A percentile compares a stretch with the other conserved stretches of the same genome.
Conservation (phyloP, 2,888 invertebrate species). For the Acanthococcus lagerstroemiae region DNA sequence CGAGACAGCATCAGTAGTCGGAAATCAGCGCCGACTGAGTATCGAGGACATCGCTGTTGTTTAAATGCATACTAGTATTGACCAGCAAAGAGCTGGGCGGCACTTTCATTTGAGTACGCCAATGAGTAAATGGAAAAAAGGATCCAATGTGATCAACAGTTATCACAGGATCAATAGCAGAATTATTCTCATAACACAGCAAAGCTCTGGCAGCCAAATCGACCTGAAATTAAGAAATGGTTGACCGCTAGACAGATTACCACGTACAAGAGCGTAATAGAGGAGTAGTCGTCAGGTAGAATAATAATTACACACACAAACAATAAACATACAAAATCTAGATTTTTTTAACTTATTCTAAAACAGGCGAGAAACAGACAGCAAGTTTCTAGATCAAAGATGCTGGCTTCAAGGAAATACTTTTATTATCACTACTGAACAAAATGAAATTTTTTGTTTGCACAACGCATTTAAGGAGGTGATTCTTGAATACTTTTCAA, state of each 20-base stretch:
- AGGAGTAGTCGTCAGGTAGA: not conserved
- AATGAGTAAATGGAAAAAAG: conserved; percentile 45
- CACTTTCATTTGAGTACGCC: conserved; percentile 31
- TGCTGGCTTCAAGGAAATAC: no score
- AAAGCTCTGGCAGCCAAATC: conserved; percentile 31
- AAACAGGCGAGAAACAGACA: no score
- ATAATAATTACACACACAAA: no score
- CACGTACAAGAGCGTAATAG: not conserved
- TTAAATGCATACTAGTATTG: conserved; percentile 45
- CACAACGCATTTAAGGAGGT: no score
- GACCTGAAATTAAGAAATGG: conserved; percentile 16
- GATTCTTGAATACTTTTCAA: no score
- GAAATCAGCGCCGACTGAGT: conserved; percentile 17
- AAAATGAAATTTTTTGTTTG: no score
- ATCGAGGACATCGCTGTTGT: conserved; percentile 38
- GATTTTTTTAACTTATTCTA: no score
- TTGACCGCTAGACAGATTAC: not conserved
- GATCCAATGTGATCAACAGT: conserved; percentile 37
- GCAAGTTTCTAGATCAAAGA: no score
- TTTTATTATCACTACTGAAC: no score
- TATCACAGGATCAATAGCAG: not conserved
- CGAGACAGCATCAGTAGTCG: no score
- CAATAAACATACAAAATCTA: no score
- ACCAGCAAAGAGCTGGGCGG: conserved; percentile 46
- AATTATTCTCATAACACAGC: conserved; percentile 8